Conservation (phyloP, 1,140 invertebrate species). For the Zeugodacus cucurbitae region DNA sequence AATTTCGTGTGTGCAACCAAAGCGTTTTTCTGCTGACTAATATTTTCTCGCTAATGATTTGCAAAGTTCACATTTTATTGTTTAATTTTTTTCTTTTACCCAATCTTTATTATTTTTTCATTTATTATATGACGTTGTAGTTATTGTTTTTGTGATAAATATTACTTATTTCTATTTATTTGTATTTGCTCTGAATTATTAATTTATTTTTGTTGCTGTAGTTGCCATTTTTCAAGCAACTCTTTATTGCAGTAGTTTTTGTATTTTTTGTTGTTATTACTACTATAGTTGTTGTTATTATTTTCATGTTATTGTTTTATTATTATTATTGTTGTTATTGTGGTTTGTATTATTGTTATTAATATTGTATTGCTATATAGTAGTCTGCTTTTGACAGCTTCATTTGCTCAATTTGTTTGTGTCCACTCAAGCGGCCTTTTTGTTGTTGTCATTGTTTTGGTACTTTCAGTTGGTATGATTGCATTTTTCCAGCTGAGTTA, state of each 20-base stretch:
- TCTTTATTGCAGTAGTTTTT: background rate
- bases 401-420: constrained; percentile 15
- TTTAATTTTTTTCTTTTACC: background rate
- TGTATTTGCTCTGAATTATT: background rate
- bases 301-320: background rate
- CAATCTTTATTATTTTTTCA: background rate
- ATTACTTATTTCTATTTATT: no score
- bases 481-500: constrained; percentile 21
- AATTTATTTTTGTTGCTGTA: background rate
- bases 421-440: constrained; percentile 9
- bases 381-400: background rate
- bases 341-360: background rate
- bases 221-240: no score
- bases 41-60: background rate
- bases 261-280: background rate
- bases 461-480: background rate
- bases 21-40: background rate
- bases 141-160: no score
- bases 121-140: no score
- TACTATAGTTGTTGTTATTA: background rate
- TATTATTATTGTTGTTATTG: background rate
- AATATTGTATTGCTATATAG: background rate
- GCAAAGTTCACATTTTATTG: background rate
- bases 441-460: constrained; percentile 11
- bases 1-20: background rate